Percentiles rank a stretch among this genome's conserved stretches.
Conservation (phyloP, 2,797 vertebrate genomes). For the Anabacerthia variegaticeps region DNA sequence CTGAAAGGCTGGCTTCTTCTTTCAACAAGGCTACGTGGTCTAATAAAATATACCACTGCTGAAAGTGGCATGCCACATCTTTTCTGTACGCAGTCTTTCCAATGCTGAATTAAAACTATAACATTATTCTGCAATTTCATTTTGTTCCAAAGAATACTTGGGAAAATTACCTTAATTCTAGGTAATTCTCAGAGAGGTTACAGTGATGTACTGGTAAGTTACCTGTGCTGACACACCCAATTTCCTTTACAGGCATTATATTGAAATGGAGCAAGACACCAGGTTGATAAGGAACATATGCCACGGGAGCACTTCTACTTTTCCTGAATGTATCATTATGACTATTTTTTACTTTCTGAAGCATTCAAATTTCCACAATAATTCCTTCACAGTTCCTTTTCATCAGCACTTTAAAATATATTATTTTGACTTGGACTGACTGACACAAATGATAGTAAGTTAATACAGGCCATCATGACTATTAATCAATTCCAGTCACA, state of each 20-base stretch:
- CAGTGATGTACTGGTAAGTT: background rate
- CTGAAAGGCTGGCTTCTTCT: background rate
- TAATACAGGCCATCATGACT: background rate
- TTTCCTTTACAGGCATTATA: background rate
- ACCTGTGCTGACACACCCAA: background rate
- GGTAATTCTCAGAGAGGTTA: background rate
- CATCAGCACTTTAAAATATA: background rate
- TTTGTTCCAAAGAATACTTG: background rate
- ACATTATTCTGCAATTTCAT: background rate
- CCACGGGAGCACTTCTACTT: background rate
- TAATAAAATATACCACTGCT: background rate
- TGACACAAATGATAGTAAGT: background rate
- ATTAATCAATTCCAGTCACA: background rate
- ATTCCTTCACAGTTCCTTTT: background rate
- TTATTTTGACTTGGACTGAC: background rate
- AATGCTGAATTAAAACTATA: background rate
- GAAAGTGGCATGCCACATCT: background rate
- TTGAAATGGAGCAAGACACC: background rate
- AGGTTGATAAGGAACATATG: background rate
- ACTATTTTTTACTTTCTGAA: background rate
- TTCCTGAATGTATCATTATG: background rate
- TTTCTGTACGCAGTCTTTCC: background rate
- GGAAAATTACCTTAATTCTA: background rate
- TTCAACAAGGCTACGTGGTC: background rate
- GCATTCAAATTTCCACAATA: background rate